Base-by-base conservation (phyloP, 2,888 invertebrate genomes). In the Brassicogethes aeneus region DNA sequence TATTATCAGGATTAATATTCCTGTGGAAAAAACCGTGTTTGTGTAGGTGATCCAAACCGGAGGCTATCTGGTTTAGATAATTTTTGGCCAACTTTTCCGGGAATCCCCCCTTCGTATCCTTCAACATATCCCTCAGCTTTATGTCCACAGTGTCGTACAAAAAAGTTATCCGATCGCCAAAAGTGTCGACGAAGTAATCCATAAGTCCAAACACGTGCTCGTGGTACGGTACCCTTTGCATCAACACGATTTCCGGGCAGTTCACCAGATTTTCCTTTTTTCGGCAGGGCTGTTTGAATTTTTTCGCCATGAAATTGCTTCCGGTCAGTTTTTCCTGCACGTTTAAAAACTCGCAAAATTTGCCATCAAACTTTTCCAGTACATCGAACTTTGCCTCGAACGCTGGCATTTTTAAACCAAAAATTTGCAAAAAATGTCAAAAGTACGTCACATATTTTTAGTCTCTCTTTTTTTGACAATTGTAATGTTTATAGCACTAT, bases 1-100 rank as follows among this genome's bases (percentile, higher is more conserved):
- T 77, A 64, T 82, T 82, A 66, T 82, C 82, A 14, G 82, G 82
- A 61, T 82, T 82, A 2, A 82, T 74, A 56, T 82, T 82, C 33
- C 82, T 63, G 63, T 82, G 82, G 61, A 82, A 82, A 30, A 76
- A 62, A 3, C 73, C 76, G 59, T 75, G 73, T 54, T 70, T 72
- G 54, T 81, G 80, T 46, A 81, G 67, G 62, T 80, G 77, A 39
- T 76, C 71, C 15, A 81, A 57, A 8, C 80, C 79, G 58, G 72
- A 73, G 36, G 77, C 61, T 39, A 81, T 63, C 56, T 82, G 80
- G 60, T 73, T 78, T 54, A 79, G 66, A 56, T 74, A 78, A 43
- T 65, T 64, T 60, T 75, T 75, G 1, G 76, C 75, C 52, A 69
- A 66, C 3, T 59, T 54, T 55, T 80, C 80, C 12, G 75, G 66